phyloP scores from a whole-genome alignment of 2,888 invertebrate species.

The Hyalella azteca region DNA sequence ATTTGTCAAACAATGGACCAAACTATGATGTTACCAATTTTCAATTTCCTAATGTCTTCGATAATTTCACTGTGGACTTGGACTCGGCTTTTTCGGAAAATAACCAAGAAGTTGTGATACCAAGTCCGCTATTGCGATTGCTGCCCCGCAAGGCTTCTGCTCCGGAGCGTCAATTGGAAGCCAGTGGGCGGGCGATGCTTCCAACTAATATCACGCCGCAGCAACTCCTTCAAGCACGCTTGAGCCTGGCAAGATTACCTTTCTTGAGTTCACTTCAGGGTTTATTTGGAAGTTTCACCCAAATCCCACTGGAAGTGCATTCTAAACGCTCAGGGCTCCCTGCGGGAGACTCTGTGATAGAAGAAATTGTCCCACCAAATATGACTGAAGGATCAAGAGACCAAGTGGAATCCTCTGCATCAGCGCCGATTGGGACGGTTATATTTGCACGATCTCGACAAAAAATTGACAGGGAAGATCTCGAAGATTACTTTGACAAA shows the following conservation, averaged over 20 bases:
- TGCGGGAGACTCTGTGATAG: not conserved
- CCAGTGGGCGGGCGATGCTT: not conserved
- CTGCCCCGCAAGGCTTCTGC: not conserved
- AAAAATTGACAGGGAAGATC: slow-evolving; percentile 18
- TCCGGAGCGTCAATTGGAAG: not conserved
- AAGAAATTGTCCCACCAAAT: not conserved
- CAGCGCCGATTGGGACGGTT: not conserved
- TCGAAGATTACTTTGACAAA: not conserved
- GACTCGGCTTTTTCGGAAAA: not conserved
- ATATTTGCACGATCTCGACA: slow-evolving; percentile 22
- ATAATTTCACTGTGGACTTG: not conserved
- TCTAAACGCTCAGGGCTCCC: not conserved
- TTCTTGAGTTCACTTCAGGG: not conserved
- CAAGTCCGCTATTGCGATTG: not conserved
- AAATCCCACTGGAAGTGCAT: not conserved
- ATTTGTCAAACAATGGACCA: not conserved
- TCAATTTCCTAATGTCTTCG: not conserved
- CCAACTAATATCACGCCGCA: slow-evolving; percentile 2
- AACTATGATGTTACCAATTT: slow-evolving; percentile 8
- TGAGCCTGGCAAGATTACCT: slow-evolving; percentile 10
- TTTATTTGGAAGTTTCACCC: slow-evolving; percentile 37
- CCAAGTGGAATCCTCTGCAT: not conserved
- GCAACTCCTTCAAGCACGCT: slow-evolving; percentile 23
- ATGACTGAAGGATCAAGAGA: not conserved
- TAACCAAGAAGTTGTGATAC: not conserved